A percentile compares a stretch with the other conserved stretches of the same genome.
phyloP scores from a whole-genome alignment of 1,140 invertebrate genomes.

The Brachionus koreanus region DNA sequence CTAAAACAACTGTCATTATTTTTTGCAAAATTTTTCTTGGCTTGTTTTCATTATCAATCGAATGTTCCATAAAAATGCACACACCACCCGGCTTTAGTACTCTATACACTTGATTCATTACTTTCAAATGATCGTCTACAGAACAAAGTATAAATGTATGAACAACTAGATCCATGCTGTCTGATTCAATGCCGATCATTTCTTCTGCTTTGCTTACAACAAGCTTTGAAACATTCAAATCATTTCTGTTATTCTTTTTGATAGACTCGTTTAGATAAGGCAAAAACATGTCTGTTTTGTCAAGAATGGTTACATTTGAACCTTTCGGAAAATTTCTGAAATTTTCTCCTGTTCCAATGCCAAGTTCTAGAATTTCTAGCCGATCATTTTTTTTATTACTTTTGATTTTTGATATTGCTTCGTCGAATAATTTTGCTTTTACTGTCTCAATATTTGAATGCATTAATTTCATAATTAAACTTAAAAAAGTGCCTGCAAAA shows the following conservation, averaged over 20 bases:
- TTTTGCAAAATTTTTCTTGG: neutral
- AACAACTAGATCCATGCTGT: conserved; percentile 20
- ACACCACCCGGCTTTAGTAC: conserved; percentile 32
- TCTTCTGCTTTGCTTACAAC: conserved; percentile 2
- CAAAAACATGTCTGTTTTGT: too few species aligned
- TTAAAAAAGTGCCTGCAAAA: too few species aligned
- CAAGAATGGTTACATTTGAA: too few species aligned
- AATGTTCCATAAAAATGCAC: conserved; percentile 29
- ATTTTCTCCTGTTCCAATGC: too few species aligned
- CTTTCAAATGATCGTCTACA: neutral
- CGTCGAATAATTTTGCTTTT: too few species aligned
- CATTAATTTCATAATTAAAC: too few species aligned
- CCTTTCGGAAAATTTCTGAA: too few species aligned
- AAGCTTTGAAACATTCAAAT: neutral
- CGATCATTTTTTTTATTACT: too few species aligned
- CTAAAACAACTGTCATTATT: neutral
- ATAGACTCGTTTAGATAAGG: too few species aligned
- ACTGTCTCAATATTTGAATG: too few species aligned
- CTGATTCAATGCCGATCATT: conserved; percentile 5
- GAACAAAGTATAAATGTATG: conserved; percentile 25
- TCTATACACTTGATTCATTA: neutral
- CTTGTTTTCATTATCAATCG: neutral
- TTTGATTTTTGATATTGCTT: too few species aligned
- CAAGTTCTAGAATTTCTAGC: too few species aligned
- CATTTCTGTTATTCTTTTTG: neutral